Evolutionary conservation across 2,797 vertebrate genomes (phyloP), one percentile per base, ranked within the genome.

Genomic region (Sylvilagus floridanus): DNA sequence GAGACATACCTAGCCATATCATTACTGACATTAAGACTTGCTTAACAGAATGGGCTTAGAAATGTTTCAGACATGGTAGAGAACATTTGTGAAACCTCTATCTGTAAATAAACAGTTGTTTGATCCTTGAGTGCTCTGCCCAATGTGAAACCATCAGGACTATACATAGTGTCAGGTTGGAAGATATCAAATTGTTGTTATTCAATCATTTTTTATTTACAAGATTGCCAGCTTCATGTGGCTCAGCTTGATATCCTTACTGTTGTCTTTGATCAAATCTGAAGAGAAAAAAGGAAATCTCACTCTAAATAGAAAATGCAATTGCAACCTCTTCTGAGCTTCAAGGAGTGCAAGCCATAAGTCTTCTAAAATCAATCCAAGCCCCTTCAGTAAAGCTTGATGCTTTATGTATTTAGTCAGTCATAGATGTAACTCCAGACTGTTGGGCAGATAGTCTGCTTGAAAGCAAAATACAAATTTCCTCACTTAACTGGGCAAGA

Each of bases 381-480:
- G 47, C 3, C 1, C 30, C 22, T 93, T 91, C 4, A 22, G 1
- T 54, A 54, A 26, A 42, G 0, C 37, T 69, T 35, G 77, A 28
- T 63, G 50, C 16, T 89, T 69, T 68, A 28, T 65, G 66, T 85
- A 14, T 87, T 89, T 93, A n/a, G 4, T 91, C 60, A 37, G 26
- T 84, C 16, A 35, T 9, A 76, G 52, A 71, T 79, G 7, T 86
- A 11, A 92, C 28, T 84, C 83, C 32, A 72, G 2, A 19, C 65
- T 81, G 84, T 28, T 76, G 21, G 22, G 11, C n/a, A 66, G 19
- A 85, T 11, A 78, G 7, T 94, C 68, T 54, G 50, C 78, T 78
- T 90, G 52, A 92, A 87, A 65, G 26, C 21, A 84, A 82, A 96
- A 83, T 73, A 28, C 3, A 2, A 83, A 71, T 83, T 57, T 57